Base-by-base conservation (phyloP, 2,113 vertebrate genomes). In the Ptilonorhynchus violaceus region DNA sequence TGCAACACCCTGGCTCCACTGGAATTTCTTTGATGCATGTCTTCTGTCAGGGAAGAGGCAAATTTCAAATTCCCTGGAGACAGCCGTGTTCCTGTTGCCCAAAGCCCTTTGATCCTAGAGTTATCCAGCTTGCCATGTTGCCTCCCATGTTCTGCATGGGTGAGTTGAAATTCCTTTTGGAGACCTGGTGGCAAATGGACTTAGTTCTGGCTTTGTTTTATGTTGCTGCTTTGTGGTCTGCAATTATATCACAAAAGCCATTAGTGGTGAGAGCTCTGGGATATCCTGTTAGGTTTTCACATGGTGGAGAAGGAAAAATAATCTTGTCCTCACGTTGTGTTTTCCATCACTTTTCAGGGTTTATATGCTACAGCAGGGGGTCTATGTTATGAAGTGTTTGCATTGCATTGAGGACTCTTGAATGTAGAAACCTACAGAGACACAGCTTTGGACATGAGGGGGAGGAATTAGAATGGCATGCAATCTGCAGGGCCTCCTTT, bases 401-500 rank as follows among this genome's bases (percentile, higher is more conserved):
- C 19, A 33, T 24, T 94, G 37, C 46, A n/a, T 20, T 87, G 86
- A 83, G 33, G 41, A 41, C n/a, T 79, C 67, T 46, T 78, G 19
- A 94, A 64, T 87, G 66, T 30, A 68, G 46, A 82, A 91, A 30
- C 73, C 77, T 87, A 56, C 35, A 73, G 87, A 89, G 80, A 58
- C 25, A 81, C 82, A 89, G 66, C 41, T 96, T 82, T 91, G 77
- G 66, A 67, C 24, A 11, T 60, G 87, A 87, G 58, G 44, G 77
- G 86, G 76, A 85, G 87, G 81, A 87, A 92, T 84, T 84, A 90
- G 85, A 96, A 81, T 59, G 70, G 55, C 33, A 77, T 70, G 39
- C 68, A 80, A 22, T 85, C 93, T 81, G 24, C 1, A 10, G 24
- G 20, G 4, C 72, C 89, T 94, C 93, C 53, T 87, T 91, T 63